Percentiles rank a stretch among this genome's conserved stretches.
These are phyloP conservation scores for Neoscelio sp. DNA, from an alignment of 2,888 invertebrate genomes.

Conservation along the genomic window DNA sequence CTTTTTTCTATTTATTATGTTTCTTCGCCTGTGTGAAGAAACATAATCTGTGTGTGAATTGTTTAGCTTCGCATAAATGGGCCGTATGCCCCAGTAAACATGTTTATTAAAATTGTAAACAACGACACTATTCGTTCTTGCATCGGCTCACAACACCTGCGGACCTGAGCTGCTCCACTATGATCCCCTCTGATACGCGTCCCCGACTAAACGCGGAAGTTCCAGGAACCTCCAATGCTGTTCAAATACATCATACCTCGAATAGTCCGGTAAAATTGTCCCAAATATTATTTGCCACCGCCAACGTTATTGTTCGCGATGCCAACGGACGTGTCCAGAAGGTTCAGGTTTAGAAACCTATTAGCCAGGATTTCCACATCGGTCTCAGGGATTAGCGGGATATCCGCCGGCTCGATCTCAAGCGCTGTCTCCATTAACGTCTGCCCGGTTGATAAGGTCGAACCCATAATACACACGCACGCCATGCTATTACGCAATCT, in stretches of 20 bases:
- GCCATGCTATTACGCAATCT: slow-evolving; percentile 6
- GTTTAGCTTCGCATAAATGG: neutral
- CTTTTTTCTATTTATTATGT: no score
- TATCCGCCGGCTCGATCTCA: neutral
- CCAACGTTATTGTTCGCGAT: slow-evolving; percentile 34
- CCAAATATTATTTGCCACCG: slow-evolving; percentile 60
- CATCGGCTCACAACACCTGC: no score
- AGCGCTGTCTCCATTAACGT: neutral
- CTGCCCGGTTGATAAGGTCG: neutral
- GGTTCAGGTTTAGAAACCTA: neutral
- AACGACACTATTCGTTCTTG: neutral
- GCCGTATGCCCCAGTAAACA: neutral
- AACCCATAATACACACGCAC: neutral
- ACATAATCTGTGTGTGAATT: neutral
- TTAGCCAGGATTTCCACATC: neutral
- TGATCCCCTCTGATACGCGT: no score
- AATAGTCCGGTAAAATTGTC: neutral
- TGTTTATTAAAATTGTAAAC: neutral
- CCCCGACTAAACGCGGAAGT: no score
- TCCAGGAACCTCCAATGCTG: no score
- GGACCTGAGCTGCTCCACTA: no score
- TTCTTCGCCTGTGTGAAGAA: neutral
- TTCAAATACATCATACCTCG: neutral
- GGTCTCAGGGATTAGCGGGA: neutral
- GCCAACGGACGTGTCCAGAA: neutral